Conservation (phyloP, 2,888 invertebrate genomes). For the Autographa gamma region DNA sequence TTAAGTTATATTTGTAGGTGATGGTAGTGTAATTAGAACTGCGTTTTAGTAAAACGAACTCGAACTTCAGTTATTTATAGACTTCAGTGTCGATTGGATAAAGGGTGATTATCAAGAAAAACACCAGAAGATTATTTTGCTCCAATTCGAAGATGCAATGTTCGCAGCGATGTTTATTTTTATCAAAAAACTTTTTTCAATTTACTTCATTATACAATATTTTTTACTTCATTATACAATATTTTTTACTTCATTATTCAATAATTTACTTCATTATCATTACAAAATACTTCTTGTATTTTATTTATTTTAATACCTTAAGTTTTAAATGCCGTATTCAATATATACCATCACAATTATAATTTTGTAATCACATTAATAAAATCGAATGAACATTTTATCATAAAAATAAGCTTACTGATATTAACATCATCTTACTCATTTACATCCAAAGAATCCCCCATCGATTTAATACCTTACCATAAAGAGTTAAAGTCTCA, state of each 20-base stretch:
- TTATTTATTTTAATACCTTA: too few species aligned
- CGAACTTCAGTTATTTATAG: not conserved
- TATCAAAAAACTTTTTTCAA: too few species aligned
- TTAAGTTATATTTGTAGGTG: constrained; percentile 38
- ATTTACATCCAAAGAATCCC: not conserved
- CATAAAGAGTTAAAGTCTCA: not conserved
- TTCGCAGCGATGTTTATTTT: too few species aligned
- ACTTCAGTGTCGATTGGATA: not conserved
- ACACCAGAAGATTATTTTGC: too few species aligned
- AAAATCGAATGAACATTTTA: constrained; percentile 18
- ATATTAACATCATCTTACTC: constrained; percentile 2
- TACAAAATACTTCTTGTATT: too few species aligned
- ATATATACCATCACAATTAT: not conserved
- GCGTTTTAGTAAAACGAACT: not conserved
- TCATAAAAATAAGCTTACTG: constrained; percentile 21
- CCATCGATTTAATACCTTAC: constrained; percentile 16
- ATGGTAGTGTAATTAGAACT: constrained; percentile 13
- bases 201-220: too few species aligned
- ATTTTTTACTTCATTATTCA: too few species aligned
- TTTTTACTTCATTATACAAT: too few species aligned
- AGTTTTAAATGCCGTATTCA: not conserved
- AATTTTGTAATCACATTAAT: constrained; percentile 17
- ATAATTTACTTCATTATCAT: too few species aligned
- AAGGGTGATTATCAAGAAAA: not conserved
- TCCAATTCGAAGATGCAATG: not conserved